Evolutionary conservation across 2,113 vertebrate species (phyloP).

Genomic region (Coregonus clupeaformis): DNA sequence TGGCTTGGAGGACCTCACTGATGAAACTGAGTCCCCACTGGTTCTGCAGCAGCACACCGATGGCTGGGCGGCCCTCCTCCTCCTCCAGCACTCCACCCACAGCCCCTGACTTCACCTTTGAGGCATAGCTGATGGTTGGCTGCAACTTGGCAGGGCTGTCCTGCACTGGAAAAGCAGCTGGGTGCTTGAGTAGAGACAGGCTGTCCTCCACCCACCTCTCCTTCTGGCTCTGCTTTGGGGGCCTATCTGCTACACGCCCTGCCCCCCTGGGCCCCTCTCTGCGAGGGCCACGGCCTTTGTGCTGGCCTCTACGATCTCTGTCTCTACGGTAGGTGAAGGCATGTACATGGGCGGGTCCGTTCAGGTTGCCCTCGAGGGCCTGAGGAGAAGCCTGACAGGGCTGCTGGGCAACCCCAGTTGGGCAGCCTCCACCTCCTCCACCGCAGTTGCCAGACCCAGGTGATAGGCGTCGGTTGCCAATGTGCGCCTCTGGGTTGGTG

Average conservation of each 20-base stretch:
- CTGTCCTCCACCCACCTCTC: conserved; percentile 75
- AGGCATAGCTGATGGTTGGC: conserved; percentile 83
- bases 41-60: conserved; percentile 82
- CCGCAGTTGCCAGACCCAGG: conserved; percentile 73
- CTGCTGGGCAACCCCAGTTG: conserved; percentile 54
- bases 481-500: conserved; percentile 76
- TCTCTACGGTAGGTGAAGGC: conserved; percentile 52
- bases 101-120: conserved; percentile 81
- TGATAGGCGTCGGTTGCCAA: conserved; percentile 79
- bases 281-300: conserved; percentile 64
- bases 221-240: conserved; percentile 59
- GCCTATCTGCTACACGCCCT: conserved; percentile 44
- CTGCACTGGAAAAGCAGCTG: conserved; percentile 81
- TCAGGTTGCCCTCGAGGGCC: conserved; percentile 29
- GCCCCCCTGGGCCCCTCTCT: conserved; percentile 54
- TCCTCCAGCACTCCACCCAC: conserved; percentile 51
- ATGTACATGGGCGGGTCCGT: conserved; percentile 42
- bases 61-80: conserved; percentile 69
- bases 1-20: conserved; percentile 63
- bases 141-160: conserved; percentile 84
- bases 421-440: conserved; percentile 69
- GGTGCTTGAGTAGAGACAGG: conserved; percentile 79
- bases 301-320: conserved; percentile 64
- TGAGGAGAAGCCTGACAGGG: conserved; percentile 51
- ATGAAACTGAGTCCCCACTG: conserved; percentile 86